Evolutionary conservation across 2,888 invertebrate species (phyloP).

Genomic region (Synanthedon andrenaeformis): DNA sequence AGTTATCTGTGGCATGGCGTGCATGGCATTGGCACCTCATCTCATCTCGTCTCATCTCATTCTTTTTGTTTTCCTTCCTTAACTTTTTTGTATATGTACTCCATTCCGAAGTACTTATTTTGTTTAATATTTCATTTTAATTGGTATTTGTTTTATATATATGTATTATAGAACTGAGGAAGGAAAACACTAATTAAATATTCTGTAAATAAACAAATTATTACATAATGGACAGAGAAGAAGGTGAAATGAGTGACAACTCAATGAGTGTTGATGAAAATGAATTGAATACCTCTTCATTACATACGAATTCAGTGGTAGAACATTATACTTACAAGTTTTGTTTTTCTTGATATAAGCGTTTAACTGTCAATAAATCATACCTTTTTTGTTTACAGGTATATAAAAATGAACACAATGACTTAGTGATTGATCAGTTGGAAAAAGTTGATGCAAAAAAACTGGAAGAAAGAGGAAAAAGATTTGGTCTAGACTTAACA

Average conservation of each 20-base stretch:
- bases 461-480: conserved; percentile 53
- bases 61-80: too few relatives aligned
- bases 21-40: too few relatives aligned
- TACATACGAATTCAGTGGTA: neutral
- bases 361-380: conserved; percentile 21
- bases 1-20: too few relatives aligned
- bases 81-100: too few relatives aligned
- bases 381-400: conserved; percentile 23
- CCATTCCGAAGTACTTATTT: too few relatives aligned
- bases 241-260: conserved; percentile 64
- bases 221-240: conserved; percentile 45
- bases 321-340: neutral
- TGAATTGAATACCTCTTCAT: conserved; percentile 26
- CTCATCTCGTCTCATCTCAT: too few relatives aligned
- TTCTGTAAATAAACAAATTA: too few relatives aligned
- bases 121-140: too few relatives aligned
- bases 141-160: too few relatives aligned
- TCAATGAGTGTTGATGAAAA: conserved; percentile 44
- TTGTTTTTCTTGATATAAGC: too few relatives aligned
- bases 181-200: too few relatives aligned
- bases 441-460: conserved; percentile 55
- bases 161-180: too few relatives aligned
- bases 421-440: conserved; percentile 37
- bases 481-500: conserved; percentile 55
- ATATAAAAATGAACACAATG: conserved; percentile 43